Conservation (phyloP, 1,140 invertebrate species). For the Dendrolimus punctatus region DNA sequence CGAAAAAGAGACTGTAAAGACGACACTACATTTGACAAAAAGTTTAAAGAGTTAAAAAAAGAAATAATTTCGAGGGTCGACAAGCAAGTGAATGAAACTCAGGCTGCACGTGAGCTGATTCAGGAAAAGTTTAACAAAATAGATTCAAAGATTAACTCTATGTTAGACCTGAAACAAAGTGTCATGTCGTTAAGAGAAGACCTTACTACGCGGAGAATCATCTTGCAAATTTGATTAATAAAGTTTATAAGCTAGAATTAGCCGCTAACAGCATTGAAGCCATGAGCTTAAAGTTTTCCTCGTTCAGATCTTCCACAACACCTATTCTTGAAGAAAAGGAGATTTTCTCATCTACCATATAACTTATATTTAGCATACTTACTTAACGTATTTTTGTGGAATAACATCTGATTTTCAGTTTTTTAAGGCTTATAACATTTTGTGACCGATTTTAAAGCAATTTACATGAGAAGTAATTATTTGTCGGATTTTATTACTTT, state of each 20-base stretch:
- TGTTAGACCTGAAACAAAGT: slow-evolving; percentile 36
- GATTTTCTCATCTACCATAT: slow-evolving; percentile 3
- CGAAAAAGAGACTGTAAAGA: slow-evolving; percentile 25
- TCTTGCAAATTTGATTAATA: slow-evolving; percentile 26
- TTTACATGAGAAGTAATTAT: neutral
- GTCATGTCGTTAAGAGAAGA: slow-evolving; percentile 29
- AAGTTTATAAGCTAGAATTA: slow-evolving; percentile 30
- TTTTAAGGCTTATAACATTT: too few species aligned
- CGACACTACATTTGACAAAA: slow-evolving; percentile 30
- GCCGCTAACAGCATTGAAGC: slow-evolving; percentile 12
- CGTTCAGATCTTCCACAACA: slow-evolving; percentile 7
- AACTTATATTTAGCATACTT: neutral
- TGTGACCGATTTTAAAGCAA: neutral
- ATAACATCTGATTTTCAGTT: neutral
- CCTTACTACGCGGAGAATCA: slow-evolving; percentile 26
- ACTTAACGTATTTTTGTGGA: neutral
- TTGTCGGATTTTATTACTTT: too few species aligned
- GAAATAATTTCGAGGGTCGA: slow-evolving; percentile 32
- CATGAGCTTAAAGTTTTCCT: slow-evolving; percentile 24
- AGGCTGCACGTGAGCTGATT: slow-evolving; percentile 30
- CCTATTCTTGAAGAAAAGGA: slow-evolving; percentile 15
- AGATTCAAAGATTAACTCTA: slow-evolving; percentile 39
- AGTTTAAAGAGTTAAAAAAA: slow-evolving; percentile 38
- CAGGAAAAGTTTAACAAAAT: slow-evolving; percentile 39
- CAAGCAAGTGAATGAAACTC: slow-evolving; percentile 29